phyloP scores from a whole-genome alignment of 1,140 invertebrate species.

The Globodera rostochiensis region DNA sequence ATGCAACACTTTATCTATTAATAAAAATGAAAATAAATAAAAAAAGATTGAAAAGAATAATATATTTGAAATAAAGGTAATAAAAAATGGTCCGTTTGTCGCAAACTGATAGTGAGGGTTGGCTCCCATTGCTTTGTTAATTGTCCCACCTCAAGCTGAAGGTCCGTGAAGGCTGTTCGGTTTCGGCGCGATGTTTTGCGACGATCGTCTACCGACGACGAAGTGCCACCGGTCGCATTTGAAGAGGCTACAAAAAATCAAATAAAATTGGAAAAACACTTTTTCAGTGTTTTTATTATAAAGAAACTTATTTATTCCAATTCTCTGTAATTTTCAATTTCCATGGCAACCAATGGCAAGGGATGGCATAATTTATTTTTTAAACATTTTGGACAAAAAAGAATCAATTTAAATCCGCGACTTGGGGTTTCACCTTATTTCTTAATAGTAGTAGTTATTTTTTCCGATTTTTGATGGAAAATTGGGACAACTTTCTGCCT shows the following conservation, averaged over 20 bases:
- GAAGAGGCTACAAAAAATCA: not conserved
- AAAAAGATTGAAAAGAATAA: no score
- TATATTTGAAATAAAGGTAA: no score
- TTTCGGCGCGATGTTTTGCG: conserved; percentile 36
- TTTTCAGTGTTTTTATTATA: not conserved
- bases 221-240: not conserved
- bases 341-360: conserved; percentile 8
- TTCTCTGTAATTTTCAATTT: not conserved
- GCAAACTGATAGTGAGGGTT: no score
- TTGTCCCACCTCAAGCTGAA: conserved; percentile 39
- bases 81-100: no score
- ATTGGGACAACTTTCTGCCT: not conserved
- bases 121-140: not conserved
- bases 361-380: no score
- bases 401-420: no score
- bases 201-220: not conserved
- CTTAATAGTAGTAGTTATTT: not conserved
- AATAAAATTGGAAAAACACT: not conserved
- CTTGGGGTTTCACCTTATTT: no score
- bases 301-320: no score
- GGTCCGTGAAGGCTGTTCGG: conserved; percentile 51
- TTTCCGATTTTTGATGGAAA: not conserved
- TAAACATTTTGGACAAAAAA: no score
- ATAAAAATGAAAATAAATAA: no score
- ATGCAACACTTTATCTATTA: no score